Conservation (phyloP, 2,113 vertebrate species). For the Crotalus tigris region DNA sequence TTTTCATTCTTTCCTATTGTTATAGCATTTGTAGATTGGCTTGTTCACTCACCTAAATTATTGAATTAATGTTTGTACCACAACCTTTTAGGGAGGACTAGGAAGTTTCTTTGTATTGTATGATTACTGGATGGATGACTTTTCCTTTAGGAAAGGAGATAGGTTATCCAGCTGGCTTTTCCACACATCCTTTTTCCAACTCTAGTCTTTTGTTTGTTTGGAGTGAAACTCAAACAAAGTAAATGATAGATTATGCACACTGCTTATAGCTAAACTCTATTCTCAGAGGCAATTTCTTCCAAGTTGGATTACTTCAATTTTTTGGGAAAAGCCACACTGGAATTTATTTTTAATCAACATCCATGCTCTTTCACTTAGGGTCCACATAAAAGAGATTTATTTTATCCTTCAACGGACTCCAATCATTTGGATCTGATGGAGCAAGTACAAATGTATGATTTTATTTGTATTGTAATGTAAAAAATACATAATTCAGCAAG, state of each 20-base stretch:
- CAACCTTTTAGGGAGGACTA: not conserved
- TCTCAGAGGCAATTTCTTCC: not conserved
- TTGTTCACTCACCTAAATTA: not conserved
- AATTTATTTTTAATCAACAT: not conserved
- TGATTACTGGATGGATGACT: not conserved
- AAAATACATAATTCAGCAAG: not conserved
- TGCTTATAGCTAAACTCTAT: not conserved
- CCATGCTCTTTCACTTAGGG: not conserved
- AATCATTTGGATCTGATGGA: not conserved
- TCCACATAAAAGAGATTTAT: not conserved
- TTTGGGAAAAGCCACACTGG: not conserved
- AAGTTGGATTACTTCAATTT: not conserved
- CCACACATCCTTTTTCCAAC: not conserved
- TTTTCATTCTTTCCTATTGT: not conserved
- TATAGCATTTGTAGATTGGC: not conserved
- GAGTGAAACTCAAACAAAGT: not conserved
- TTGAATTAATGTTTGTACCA: not conserved
- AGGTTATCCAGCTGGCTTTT: not conserved
- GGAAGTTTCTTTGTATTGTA: not conserved
- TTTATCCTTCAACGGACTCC: not conserved
- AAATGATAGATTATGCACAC: not conserved
- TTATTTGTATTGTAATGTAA: not conserved
- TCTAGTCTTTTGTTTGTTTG: not conserved
- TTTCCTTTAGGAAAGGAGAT: not conserved
- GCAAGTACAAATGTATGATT: not conserved